Conservation (phyloP, 2,888 invertebrate genomes). For the Aphidoletes aphidimyza region DNA sequence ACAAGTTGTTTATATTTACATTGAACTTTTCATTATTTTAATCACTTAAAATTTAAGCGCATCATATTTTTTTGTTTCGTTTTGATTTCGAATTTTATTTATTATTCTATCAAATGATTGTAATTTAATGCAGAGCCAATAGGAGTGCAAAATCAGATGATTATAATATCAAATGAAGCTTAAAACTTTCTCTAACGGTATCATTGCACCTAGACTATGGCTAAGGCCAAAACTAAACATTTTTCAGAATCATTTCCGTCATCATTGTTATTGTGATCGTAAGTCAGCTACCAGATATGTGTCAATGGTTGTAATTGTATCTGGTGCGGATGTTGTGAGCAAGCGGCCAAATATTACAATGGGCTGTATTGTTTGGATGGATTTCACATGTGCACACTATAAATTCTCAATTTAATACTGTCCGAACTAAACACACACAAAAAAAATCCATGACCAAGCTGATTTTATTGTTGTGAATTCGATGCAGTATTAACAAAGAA, state of each 20-base stretch:
- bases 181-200: too few relatives aligned
- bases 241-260: neutral
- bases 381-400: neutral
- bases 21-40: too few relatives aligned
- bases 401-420: neutral
- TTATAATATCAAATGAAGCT: too few relatives aligned
- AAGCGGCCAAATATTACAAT: neutral
- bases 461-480: slow-evolving; percentile 23
- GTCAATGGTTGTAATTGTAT: neutral
- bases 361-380: neutral
- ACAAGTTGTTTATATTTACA: neutral
- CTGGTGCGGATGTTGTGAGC: neutral
- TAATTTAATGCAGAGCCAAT: too few relatives aligned
- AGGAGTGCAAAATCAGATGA: too few relatives aligned
- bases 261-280: neutral
- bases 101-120: too few relatives aligned
- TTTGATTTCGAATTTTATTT: too few relatives aligned
- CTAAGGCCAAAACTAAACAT: neutral
- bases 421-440: too few relatives aligned
- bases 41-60: too few relatives aligned
- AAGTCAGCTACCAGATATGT: neutral
- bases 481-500: neutral
- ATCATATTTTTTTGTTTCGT: too few relatives aligned
- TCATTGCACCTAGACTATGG: too few relatives aligned
- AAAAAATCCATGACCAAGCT: neutral